Conservation (phyloP, 2,113 vertebrate genomes). For the Brevimyrus niger region DNA sequence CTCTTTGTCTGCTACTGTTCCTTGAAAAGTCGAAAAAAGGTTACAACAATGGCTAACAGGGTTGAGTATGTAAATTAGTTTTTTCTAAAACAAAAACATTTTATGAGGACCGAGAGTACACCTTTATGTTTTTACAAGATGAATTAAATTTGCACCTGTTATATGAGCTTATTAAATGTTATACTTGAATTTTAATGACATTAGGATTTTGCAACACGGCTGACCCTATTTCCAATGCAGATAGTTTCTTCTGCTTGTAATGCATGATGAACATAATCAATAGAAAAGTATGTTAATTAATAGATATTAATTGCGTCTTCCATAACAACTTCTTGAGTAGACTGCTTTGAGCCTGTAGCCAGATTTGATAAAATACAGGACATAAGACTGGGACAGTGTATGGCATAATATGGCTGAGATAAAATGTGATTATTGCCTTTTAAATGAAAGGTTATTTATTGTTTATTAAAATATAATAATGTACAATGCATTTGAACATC, state of each 20-base stretch:
- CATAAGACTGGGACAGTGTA: not conserved
- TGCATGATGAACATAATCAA: not conserved
- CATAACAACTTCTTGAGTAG: not conserved
- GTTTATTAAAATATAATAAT: not conserved
- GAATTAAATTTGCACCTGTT: not conserved
- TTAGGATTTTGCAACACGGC: not conserved
- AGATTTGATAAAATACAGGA: not conserved
- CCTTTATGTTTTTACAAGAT: constrained; percentile 7
- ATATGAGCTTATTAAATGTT: not conserved
- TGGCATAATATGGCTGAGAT: not conserved
- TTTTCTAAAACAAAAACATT: constrained; percentile 19
- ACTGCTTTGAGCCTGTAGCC: not conserved
- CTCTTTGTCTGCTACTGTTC: not conserved
- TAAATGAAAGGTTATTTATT: not conserved
- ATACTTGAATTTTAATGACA: not conserved
- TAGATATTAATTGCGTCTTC: not conserved
- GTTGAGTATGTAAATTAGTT: not conserved
- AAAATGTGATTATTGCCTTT: not conserved
- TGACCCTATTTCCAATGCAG: not conserved
- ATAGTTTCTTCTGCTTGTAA: not conserved
- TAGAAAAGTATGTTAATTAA: not conserved
- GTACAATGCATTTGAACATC: not conserved
- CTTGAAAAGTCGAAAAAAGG: constrained; percentile 17
- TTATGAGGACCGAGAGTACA: constrained; percentile 5
- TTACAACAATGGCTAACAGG: constrained; percentile 12